Evolutionary conservation across 2,888 invertebrate genomes (phyloP).

Genomic region (Lasioglossum lativentre): DNA sequence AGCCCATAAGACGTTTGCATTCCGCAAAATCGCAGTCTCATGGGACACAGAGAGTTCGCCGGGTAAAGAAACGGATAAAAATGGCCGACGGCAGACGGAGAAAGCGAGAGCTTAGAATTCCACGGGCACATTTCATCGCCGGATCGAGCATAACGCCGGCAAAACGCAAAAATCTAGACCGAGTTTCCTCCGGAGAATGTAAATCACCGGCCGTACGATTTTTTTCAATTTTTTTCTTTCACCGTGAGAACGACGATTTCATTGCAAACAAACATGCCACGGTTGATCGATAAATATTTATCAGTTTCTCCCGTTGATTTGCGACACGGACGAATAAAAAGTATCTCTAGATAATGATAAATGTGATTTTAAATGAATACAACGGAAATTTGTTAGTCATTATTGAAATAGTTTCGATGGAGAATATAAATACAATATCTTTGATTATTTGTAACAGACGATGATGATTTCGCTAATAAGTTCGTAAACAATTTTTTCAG

Average conservation of each 20-base stretch:
- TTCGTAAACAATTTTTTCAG: not conserved
- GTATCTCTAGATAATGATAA: too few relatives aligned
- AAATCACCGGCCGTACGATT: not conserved
- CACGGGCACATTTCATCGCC: not conserved
- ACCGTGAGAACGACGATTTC: not conserved
- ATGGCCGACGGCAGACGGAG: not conserved
- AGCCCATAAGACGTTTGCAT: slow-evolving; percentile 61
- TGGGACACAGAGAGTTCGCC: slow-evolving; percentile 24
- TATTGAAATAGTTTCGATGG: not conserved
- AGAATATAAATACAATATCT: too few relatives aligned
- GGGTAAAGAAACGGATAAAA: slow-evolving; percentile 25
- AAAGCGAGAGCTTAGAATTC: slow-evolving; percentile 24
- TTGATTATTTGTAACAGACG: not conserved
- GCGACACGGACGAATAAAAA: not conserved
- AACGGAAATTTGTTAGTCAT: not conserved
- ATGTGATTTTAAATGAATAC: too few relatives aligned
- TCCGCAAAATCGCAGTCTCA: slow-evolving; percentile 63
- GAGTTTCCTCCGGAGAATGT: not conserved
- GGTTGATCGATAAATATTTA: not conserved
- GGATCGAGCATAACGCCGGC: slow-evolving; percentile 8
- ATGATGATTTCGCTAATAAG: not conserved
- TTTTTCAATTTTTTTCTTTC: not conserved
- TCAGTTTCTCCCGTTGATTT: not conserved
- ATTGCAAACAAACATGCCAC: not conserved
- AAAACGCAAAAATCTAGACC: not conserved